These are phyloP conservation scores for Chaetorhynchus papuensis DNA, from an alignment of 2,113 vertebrate species.

Conservation along the genomic window DNA sequence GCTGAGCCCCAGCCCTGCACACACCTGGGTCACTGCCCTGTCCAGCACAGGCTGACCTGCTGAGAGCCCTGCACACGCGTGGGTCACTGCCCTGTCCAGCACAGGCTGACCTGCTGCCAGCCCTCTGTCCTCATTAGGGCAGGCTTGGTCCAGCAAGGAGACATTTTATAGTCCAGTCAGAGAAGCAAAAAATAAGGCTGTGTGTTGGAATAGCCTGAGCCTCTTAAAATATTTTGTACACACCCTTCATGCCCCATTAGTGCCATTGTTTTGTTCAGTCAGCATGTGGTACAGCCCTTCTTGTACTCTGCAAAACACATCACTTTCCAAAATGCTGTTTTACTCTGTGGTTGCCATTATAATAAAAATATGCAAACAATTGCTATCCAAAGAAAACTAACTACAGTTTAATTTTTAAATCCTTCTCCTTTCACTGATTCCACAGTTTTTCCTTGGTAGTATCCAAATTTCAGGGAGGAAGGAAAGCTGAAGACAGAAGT, in stretches of 20 bases:
- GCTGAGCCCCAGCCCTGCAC: no score
- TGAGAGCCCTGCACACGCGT: fast-evolving
- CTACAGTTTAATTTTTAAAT: not conserved
- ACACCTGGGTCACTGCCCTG: no score
- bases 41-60: no score
- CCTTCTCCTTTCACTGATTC: not conserved
- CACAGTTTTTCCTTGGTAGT: not conserved
- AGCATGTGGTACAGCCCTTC: not conserved
- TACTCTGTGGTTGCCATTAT: not conserved
- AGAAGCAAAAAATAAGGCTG: not conserved
- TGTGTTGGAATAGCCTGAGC: not conserved
- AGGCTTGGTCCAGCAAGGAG: not conserved
- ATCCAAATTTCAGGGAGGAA: constrained; percentile 11
- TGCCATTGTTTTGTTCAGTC: not conserved
- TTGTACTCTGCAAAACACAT: not conserved
- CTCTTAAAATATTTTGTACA: not conserved
- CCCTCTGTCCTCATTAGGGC: not conserved
- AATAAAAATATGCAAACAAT: not conserved
- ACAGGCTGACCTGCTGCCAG: not conserved
- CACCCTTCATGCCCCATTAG: not conserved
- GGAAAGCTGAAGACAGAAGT: constrained; percentile 58
- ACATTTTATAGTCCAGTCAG: not conserved
- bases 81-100: not conserved
- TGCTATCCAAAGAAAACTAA: not conserved
- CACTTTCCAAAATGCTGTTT: not conserved